phyloP scores from a whole-genome alignment of 2,888 invertebrate genomes.

The Molorchus minor region DNA sequence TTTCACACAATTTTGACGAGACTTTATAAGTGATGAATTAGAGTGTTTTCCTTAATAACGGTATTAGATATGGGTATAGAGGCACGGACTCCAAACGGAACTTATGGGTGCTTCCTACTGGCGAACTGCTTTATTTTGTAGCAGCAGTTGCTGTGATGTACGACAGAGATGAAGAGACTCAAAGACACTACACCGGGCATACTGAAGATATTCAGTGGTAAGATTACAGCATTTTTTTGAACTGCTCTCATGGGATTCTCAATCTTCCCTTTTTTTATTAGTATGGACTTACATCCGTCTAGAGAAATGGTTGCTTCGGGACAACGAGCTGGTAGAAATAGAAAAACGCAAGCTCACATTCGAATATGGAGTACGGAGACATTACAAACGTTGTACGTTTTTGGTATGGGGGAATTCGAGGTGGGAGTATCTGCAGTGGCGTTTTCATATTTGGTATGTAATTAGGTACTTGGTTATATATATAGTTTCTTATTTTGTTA shows the following conservation, averaged over 20 bases:
- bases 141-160: slow-evolving; percentile 90
- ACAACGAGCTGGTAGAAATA: slow-evolving; percentile 83
- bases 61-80: slow-evolving; percentile 87
- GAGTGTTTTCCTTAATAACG: slow-evolving; percentile 56
- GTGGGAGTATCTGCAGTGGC: slow-evolving; percentile 88
- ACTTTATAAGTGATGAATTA: no score
- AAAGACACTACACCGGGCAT: slow-evolving; percentile 90
- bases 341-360: slow-evolving; percentile 88
- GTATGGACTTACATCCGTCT: slow-evolving; percentile 89
- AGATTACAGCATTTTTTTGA: no score
- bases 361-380: slow-evolving; percentile 93
- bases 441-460: slow-evolving; percentile 82
- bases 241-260: no score
- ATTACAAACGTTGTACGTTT: slow-evolving; percentile 86
- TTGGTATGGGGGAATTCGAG: slow-evolving; percentile 91
- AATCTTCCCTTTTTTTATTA: slow-evolving; percentile 55
- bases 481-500: no score
- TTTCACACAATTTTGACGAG: no score
- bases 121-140: slow-evolving; percentile 92
- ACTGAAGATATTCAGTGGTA: slow-evolving; percentile 95
- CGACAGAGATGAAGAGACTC: slow-evolving; percentile 85
- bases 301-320: slow-evolving; percentile 90
- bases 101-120: slow-evolving; percentile 91
- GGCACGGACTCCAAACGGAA: slow-evolving; percentile 90
- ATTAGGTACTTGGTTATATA: no score